Base-by-base conservation (phyloP, 1,140 invertebrate genomes). In the Campoletis sonorensis region DNA sequence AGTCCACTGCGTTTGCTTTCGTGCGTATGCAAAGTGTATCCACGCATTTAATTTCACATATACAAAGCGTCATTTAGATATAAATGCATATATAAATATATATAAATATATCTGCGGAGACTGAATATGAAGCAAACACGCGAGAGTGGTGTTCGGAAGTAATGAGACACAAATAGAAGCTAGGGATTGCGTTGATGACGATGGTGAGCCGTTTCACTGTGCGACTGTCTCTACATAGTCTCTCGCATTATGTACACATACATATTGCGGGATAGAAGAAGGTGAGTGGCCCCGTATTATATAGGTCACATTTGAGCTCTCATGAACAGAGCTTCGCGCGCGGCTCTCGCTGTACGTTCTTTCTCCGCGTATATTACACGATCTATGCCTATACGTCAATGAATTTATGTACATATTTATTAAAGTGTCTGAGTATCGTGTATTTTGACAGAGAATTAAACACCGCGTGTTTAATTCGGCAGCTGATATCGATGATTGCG, bases 221-320 rank as follows among this genome's bases (percentile, higher is more conserved):
- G 64, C 21, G 33, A 4, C 7, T 18, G 10, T 75, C 16, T 27
- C 23, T 40, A 15, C 27, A 18, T 75, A 7, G n/a, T n/a, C 13
- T n/a, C n/a, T n/a, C n/a, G n/a, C n/a, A n/a, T n/a, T n/a, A n/a
- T n/a, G 49, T 54, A 8, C 23, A 70, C 18, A 70, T 27, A 51
- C 40, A 54, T 18, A 68, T 81, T 78, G 81, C 84, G 27, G 70
- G 18, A 40, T 27, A 21, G 71, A 81, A 68, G 67, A 70, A 75
- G 87, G 86, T 88, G 85, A 87, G 82, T 88, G 87, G 82, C 85
- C 87, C 82, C 86, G 82, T 87, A 88, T 88, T 87, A n/a, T n/a
- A n/a, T n/a, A 86, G 87, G 86, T 88, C 87, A 88, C 87, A 84
- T 85, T 88, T 86, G 84, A 84, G 86, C 80, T 78, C 58, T 78